These are phyloP conservation scores for Apolygus lucorum DNA, from an alignment of 1,140 invertebrate genomes.

Conservation along the genomic window DNA sequence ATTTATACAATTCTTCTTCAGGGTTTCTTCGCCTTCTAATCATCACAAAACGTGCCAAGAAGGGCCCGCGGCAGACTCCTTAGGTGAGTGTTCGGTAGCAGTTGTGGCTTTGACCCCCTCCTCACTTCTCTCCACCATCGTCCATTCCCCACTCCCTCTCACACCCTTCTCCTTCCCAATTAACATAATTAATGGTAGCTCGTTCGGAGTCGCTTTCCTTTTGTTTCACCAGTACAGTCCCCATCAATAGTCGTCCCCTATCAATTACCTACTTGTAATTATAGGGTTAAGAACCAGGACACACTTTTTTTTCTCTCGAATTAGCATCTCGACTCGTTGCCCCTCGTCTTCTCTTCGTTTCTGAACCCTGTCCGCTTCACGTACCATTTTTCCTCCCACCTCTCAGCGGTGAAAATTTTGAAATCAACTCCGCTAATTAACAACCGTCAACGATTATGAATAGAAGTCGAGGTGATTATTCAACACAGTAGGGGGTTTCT, in stretches of 20 bases:
- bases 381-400: too few species aligned
- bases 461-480: too few species aligned
- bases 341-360: too few species aligned
- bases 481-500: too few species aligned
- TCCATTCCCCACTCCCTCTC: background rate
- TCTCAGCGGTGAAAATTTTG: too few species aligned
- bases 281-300: constrained; percentile 8
- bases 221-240: constrained; percentile 11
- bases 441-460: too few species aligned
- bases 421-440: too few species aligned
- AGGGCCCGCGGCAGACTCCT: background rate
- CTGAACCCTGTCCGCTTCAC: too few species aligned
- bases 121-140: background rate
- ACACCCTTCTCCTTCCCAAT: background rate
- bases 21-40: too few species aligned
- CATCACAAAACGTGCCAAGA: too few species aligned
- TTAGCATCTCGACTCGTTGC: constrained; percentile 5
- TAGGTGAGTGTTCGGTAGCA: background rate
- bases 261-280: constrained; percentile 15
- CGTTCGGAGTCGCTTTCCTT: constrained; percentile 3
- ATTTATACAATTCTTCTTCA: too few species aligned
- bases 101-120: background rate
- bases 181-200: constrained; percentile 17
- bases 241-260: constrained; percentile 3
- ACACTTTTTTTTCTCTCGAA: background rate